Evolutionary conservation across 2,797 vertebrate genomes (phyloP), one percentile per base, ranked within the genome.

Genomic region (Eutrigla gurnardus): DNA sequence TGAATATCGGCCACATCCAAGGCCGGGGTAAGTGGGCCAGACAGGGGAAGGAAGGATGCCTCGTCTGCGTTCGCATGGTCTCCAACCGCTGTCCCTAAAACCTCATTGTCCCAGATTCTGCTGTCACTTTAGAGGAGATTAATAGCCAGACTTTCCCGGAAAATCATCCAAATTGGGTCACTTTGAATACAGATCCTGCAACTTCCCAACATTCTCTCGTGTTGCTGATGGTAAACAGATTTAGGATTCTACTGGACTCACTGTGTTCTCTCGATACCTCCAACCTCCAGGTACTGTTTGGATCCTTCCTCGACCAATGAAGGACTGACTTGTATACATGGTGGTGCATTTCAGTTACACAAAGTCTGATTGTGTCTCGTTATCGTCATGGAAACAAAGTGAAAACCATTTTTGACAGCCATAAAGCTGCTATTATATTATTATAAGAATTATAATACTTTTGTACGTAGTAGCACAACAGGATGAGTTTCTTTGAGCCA

Each of bases 141-240:
- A 72, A 74, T 70, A 53, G 25, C 43, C 46, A n/a, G 39, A 47
- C 18, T 66, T 33, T 78, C 4, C 15, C 37, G 32, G 59, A 65
- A 74, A 73, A 77, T 35, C 59, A 35, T 49, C 33, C 11, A 37
- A 75, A 73, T 81, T 33, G 33, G 80, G 79, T 80, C 58, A 60
- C 17, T 72, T 15, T 67, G 50, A 63, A 70, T 59, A 61, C 55
- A 37, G 45, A 60, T 36, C 3, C 3, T 2, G n/a, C n/a, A 12
- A 57, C 33, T 4, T 13, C 12, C 32, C 25, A 11, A 39, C 5
- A 36, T 59, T 0, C 2, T 46, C 45, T 43, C 7, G 36, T 43
- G 36, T 37, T 69, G 0, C 33, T 47, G 64, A 10, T 50, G 6
- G 15, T 12, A 36, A 40, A 73, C 45, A 36, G 47, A 47, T 63